Evolutionary conservation across 2,888 invertebrate genomes (phyloP), one percentile per base, ranked within the genome.

Genomic region (Drosophila robusta): DNA sequence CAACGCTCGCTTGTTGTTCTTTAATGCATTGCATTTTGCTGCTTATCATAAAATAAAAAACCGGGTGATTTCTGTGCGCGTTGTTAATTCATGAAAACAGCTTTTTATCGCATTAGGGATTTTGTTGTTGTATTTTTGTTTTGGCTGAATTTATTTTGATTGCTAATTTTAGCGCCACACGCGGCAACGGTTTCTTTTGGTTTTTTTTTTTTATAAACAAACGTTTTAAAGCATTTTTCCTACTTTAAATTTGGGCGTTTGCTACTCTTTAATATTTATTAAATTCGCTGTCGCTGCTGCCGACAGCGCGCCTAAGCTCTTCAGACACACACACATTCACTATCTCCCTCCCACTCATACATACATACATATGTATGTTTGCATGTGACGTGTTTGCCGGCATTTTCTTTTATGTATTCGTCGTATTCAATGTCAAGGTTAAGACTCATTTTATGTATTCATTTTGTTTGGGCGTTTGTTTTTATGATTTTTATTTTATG

Each of bases 341-440:
- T 39, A 11, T 46, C 39, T 64, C 45, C 22, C 49, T 24, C 46
- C 42, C 64, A 51, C 47, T 44, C 49, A 41, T 50, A 49, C 47
- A 38, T 46, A 52, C 55, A 36, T 8, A 38, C 36, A 41, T 18
- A 26, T 44, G 47, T 46, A 39, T 51, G 32, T 55, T 36, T 66
- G 39, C 44, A 18, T 60, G 50, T 62, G 42, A 51, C 63, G 47
- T 74, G 78, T 70, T 78, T 75, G 78, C 84, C 80, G 80, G 78
- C 62, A 58, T 75, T 76, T 72, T 77, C 62, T 72, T 77, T 77
- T 71, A 77, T 65, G 75, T 75, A 64, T 78, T 81, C 75, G 67
- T 55, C 74, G 61, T 36, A 54, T 70, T 70, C 89, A 87, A 87
- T 89, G 87, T 89, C 87, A 87, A 87, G 87, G 87, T 87, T 89